Conservation (phyloP, 2,797 vertebrate genomes). For the Coendou prehensilis region DNA sequence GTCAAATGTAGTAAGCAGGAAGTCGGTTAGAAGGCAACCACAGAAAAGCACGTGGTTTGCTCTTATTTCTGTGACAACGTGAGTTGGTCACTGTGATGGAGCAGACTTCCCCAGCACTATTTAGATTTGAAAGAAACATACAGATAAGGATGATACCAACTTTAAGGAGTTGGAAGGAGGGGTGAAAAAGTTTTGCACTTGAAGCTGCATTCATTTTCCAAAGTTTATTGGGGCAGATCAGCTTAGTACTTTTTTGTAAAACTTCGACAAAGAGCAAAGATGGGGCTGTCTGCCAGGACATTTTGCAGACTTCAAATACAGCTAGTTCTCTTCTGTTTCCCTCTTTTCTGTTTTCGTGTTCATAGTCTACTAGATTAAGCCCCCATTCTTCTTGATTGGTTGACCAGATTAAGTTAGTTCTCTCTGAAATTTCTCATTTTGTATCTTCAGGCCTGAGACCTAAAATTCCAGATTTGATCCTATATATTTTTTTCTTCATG, state of each 20-base stretch:
- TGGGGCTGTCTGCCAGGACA: neutral
- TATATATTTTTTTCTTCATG: slow-evolving; percentile 56
- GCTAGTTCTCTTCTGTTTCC: neutral
- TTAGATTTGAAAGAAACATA: neutral
- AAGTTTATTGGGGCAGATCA: neutral
- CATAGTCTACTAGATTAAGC: neutral
- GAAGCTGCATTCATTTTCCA: neutral
- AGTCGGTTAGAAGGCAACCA: slow-evolving; percentile 71
- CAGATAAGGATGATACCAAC: neutral
- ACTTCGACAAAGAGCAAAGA: neutral
- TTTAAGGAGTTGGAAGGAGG: neutral
- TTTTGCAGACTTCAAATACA: neutral
- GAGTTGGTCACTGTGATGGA: neutral
- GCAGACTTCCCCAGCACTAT: neutral
- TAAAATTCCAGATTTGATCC: slow-evolving; percentile 13
- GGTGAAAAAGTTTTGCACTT: neutral
- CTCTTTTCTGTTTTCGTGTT: neutral
- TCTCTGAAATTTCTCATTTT: slow-evolving; percentile 35
- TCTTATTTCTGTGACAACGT: slow-evolving; percentile 65
- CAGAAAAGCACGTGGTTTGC: slow-evolving; percentile 80
- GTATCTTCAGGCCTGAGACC: neutral
- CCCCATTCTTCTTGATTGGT: neutral
- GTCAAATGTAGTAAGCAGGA: slow-evolving; percentile 79
- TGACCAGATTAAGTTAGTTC: slow-evolving; percentile 7
- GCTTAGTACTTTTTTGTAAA: neutral